These are phyloP conservation scores for Xylocopa sonorina DNA, from an alignment of 1,140 invertebrate species.

Conservation along the genomic window DNA sequence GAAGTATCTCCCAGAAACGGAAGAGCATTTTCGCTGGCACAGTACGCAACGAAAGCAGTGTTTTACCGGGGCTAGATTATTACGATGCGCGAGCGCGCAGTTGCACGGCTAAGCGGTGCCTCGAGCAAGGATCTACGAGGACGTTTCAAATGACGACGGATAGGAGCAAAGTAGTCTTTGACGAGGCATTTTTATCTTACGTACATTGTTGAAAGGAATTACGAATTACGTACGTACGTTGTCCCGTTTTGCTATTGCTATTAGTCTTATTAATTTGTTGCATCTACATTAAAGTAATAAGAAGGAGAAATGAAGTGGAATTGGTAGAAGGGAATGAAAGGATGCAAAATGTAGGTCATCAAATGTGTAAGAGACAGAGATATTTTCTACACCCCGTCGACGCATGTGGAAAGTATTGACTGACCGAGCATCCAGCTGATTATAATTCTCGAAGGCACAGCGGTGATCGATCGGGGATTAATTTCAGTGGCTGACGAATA, in stretches of 20 bases:
- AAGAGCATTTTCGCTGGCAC: not conserved
- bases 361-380: not conserved
- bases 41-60: conserved; percentile 8
- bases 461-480: conserved; percentile 14
- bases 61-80: conserved; percentile 21
- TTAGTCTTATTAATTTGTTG: too few relatives aligned
- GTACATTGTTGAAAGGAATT: not conserved
- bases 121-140: not conserved
- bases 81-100: conserved; percentile 7
- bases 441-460: not conserved
- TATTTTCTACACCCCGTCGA: not conserved
- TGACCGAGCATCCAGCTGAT: not conserved
- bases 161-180: not conserved
- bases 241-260: too few relatives aligned
- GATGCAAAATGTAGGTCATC: too few relatives aligned
- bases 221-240: not conserved
- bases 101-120: not conserved
- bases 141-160: not conserved
- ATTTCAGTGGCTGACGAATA: not conserved
- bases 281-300: too few relatives aligned
- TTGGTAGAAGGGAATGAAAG: too few relatives aligned
- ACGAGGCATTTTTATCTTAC: not conserved
- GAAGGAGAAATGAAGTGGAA: too few relatives aligned
- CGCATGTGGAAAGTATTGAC: not conserved
- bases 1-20: not conserved